Conservation (phyloP, 2,113 vertebrate genomes). For the Arothron firmamentum region DNA sequence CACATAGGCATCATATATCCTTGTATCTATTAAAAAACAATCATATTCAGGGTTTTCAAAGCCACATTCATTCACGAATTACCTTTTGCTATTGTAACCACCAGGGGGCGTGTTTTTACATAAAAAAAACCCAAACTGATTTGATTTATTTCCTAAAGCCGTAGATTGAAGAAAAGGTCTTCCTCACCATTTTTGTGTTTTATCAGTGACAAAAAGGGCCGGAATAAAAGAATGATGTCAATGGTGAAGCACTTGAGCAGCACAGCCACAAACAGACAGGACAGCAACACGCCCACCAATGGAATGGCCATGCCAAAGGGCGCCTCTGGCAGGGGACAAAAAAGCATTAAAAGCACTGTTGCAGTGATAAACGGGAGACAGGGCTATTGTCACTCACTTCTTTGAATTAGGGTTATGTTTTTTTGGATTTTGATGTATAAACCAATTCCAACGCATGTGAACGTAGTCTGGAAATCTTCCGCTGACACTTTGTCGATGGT, state of each 20-base stretch:
- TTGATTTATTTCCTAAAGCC: no score
- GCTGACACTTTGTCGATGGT: conserved; percentile 54
- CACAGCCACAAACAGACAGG: conserved; percentile 20
- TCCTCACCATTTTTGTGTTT: conserved; percentile 46
- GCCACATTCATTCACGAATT: no score
- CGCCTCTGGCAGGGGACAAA: conserved; percentile 42
- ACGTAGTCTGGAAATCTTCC: conserved; percentile 42
- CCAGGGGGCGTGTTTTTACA: no score
- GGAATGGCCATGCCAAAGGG: conserved; percentile 5
- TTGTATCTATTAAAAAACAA: conserved; percentile 40
- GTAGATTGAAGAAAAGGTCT: no score
- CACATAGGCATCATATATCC: conserved; percentile 68
- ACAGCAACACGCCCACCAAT: conserved; percentile 19
- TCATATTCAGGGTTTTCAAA: no score
- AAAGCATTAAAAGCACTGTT: no score
- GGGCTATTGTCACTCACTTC: conserved; percentile 39
- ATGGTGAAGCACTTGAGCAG: conserved; percentile 53
- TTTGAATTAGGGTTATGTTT: conserved; percentile 34
- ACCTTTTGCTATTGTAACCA: no score
- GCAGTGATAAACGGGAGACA: background rate
- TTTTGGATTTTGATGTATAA: no score
- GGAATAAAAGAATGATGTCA: conserved; percentile 62
- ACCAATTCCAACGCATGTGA: conserved; percentile 3
- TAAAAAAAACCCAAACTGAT: no score
- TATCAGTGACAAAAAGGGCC: conserved; percentile 22